A percentile compares a stretch with the other conserved stretches of the same genome.
These are phyloP conservation scores for Rhegmatorhina hoffmannsi DNA, from an alignment of 2,113 vertebrate species.

Conservation along the genomic window DNA sequence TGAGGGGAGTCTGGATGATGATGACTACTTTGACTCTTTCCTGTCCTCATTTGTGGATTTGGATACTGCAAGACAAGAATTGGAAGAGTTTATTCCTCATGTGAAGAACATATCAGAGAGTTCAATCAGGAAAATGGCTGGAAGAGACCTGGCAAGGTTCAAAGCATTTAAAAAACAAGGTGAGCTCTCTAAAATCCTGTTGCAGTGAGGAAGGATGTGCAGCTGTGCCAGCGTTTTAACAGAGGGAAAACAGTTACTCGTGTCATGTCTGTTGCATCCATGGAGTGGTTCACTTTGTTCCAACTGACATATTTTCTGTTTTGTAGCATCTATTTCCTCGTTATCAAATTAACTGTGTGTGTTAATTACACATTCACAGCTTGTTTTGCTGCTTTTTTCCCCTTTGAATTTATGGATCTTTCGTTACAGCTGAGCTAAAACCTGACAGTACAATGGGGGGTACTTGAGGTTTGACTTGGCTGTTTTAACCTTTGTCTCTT, in stretches of 20 bases:
- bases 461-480: not conserved
- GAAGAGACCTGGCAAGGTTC: slow-evolving; percentile 72
- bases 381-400: not conserved
- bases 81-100: slow-evolving; percentile 77
- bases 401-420: not conserved
- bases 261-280: fast-evolving
- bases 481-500: not conserved
- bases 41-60: fast-evolving
- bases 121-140: slow-evolving; percentile 64
- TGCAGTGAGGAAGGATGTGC: not conserved
- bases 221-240: not conserved
- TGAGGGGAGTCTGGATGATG: not conserved
- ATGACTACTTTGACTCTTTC: not conserved
- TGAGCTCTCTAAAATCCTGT: not conserved
- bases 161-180: slow-evolving; percentile 74
- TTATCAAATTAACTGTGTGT: not conserved
- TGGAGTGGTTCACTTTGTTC: not conserved
- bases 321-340: not conserved
- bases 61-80: slow-evolving; percentile 19
- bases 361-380: not conserved
- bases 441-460: not conserved
- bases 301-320: not conserved
- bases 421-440: not conserved
- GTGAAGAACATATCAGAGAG: slow-evolving; percentile 27
- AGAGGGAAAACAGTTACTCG: not conserved